These are phyloP conservation scores for Steatornis caripensis DNA, from an alignment of 2,113 vertebrate genomes.

Conservation along the genomic window DNA sequence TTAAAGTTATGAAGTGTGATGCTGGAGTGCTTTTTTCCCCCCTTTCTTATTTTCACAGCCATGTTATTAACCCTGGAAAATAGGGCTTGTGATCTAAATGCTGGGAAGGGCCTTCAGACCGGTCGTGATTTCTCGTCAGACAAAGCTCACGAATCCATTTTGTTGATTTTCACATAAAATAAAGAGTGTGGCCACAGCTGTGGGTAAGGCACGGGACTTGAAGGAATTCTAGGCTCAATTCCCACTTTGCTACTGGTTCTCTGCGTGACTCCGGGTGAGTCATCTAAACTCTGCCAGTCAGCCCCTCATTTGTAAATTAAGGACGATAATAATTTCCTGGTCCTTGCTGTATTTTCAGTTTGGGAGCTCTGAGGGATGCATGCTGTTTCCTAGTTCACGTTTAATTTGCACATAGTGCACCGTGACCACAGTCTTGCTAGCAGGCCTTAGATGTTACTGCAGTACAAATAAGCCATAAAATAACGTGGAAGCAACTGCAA, in stretches of 20 bases:
- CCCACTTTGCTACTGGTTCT: conserved; percentile 6
- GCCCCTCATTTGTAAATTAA: background rate
- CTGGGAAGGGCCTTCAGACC: background rate
- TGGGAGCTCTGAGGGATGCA: background rate
- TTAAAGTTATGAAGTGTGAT: background rate
- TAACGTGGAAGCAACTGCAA: background rate
- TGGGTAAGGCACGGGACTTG: background rate
- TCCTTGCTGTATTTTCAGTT: background rate
- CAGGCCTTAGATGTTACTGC: background rate
- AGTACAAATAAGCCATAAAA: background rate
- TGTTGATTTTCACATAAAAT: background rate
- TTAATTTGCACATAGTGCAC: background rate
- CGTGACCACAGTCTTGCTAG: background rate
- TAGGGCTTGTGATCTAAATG: background rate
- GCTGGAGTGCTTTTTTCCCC: background rate
- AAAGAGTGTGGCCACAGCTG: background rate
- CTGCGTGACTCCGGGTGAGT: background rate
- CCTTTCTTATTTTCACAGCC: background rate
- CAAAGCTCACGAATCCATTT: background rate
- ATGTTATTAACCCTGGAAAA: conserved; percentile 18
- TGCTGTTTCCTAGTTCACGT: background rate
- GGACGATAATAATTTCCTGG: background rate
- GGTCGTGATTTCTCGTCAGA: background rate
- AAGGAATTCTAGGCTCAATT: conserved; percentile 22
- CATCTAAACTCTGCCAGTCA: conserved; percentile 14